Conservation (phyloP, 2,113 vertebrate species). For the Sardina pilchardus region DNA sequence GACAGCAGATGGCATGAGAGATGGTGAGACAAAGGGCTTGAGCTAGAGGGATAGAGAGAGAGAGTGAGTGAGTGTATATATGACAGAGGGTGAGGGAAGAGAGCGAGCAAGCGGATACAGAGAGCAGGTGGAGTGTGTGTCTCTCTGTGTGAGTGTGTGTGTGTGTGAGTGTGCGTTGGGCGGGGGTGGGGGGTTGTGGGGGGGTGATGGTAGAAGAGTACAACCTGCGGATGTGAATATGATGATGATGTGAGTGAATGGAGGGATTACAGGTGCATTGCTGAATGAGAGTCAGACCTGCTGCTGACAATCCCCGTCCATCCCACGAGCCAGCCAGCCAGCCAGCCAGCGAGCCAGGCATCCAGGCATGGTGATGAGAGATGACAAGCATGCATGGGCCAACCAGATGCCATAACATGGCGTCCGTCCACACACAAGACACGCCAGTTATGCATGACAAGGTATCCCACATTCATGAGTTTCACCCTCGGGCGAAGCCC, state of each 20-base stretch:
- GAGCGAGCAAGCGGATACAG: too few relatives aligned
- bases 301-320: neutral
- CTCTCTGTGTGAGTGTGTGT: conserved; percentile 17
- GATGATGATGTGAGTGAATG: neutral
- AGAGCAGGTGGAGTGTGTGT: too few relatives aligned
- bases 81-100: neutral
- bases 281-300: neutral
- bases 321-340: neutral
- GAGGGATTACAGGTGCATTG: neutral
- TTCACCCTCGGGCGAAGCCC: neutral
- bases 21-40: neutral
- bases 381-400: neutral
- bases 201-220: neutral
- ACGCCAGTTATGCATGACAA: neutral
- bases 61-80: conserved; percentile 5
- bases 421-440: neutral
- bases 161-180: neutral
- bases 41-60: conserved; percentile 20
- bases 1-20: neutral
- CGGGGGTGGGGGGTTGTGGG: neutral
- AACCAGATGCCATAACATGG: neutral
- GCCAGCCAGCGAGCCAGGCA: neutral
- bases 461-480: neutral
- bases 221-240: too few relatives aligned
- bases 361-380: neutral